Percentiles rank a stretch among this genome's conserved stretches.
Evolutionary conservation across 1,140 invertebrate species (phyloP).

Genomic region (Drosophila subobscura): DNA sequence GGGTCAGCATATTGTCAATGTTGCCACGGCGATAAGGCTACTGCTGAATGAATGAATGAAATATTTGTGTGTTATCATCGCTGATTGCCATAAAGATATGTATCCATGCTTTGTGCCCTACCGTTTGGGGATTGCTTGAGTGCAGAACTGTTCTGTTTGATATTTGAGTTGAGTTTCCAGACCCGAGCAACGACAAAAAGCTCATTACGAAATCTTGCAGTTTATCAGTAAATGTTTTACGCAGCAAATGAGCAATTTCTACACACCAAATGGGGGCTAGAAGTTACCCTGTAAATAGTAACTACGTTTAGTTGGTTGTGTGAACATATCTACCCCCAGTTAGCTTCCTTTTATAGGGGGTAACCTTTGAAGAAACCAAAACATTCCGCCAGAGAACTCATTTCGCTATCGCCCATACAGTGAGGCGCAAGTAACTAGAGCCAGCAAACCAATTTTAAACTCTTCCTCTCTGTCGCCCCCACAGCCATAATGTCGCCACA

Average conservation of each 20-base stretch:
- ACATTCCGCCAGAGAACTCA: slow-evolving; percentile 5
- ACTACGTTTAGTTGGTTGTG: neutral
- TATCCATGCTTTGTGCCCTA: neutral
- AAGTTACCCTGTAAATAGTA: slow-evolving; percentile 1
- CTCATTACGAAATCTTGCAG: slow-evolving; percentile 58
- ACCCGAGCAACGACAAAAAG: slow-evolving; percentile 15
- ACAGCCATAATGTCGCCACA: slow-evolving; percentile 56
- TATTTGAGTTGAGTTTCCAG: slow-evolving; percentile 16
- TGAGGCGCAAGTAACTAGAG: slow-evolving; percentile 14
- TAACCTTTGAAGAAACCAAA: neutral
- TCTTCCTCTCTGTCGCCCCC: neutral
- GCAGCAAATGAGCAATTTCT: slow-evolving; percentile 16
- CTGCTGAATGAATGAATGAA: slow-evolving; percentile 30
- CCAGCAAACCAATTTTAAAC: neutral
- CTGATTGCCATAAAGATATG: slow-evolving; percentile 24
- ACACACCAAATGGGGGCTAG: neutral
- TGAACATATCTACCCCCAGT: neutral
- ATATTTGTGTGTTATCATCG: slow-evolving; percentile 24
- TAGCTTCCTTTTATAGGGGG: neutral
- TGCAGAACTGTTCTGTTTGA: neutral
- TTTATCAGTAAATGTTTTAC: slow-evolving; percentile 51
- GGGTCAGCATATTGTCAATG: slow-evolving; percentile 44
- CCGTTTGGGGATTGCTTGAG: slow-evolving; percentile 7
- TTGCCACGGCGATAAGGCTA: slow-evolving; percentile 31
- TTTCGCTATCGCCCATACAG: slow-evolving; percentile 8